Conservation (phyloP, 2,113 vertebrate genomes). For the Callopanchax toddi region DNA sequence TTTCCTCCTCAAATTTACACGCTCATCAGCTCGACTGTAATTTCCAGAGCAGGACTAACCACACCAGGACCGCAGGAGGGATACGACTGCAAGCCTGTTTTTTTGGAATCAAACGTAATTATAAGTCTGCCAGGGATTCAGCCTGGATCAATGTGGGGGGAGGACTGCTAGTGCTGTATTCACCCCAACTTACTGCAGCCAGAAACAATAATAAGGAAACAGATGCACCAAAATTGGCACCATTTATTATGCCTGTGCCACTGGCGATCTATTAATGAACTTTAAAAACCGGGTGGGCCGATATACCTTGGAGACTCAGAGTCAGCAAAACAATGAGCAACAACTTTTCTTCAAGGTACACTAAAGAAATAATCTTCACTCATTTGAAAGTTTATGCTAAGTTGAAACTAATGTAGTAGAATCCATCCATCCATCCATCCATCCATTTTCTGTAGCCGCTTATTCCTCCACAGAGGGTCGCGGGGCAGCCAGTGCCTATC, state of each 20-base stretch:
- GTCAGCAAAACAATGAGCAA: conserved; percentile 31
- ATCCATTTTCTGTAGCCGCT: no score
- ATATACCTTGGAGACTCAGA: conserved; percentile 20
- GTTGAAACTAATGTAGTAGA: conserved; percentile 2
- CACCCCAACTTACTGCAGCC: conserved; percentile 17
- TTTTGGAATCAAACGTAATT: conserved; percentile 58
- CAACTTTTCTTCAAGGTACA: conserved; percentile 15
- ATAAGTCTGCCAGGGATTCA: conserved; percentile 35
- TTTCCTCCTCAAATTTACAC: conserved; percentile 56
- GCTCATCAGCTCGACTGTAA: conserved; percentile 58
- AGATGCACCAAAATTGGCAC: conserved; percentile 23
- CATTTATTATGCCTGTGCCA: conserved; percentile 11
- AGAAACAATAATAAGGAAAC: conserved; percentile 3
- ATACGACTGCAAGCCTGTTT: conserved; percentile 49
- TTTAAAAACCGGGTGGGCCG: conserved; percentile 21
- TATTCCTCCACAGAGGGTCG: no score
- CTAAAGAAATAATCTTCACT: conserved; percentile 12
- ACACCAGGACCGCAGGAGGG: conserved; percentile 37
- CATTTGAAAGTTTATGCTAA: background rate
- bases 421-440: no score
- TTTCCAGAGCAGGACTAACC: conserved; percentile 50
- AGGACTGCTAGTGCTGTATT: conserved; percentile 6
- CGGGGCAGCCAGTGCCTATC: no score
- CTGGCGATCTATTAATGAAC: conserved; percentile 31
- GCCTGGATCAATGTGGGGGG: conserved; percentile 25